phyloP scores from a whole-genome alignment of 1,140 invertebrate species.

The Dendroctonus ponderosae region DNA sequence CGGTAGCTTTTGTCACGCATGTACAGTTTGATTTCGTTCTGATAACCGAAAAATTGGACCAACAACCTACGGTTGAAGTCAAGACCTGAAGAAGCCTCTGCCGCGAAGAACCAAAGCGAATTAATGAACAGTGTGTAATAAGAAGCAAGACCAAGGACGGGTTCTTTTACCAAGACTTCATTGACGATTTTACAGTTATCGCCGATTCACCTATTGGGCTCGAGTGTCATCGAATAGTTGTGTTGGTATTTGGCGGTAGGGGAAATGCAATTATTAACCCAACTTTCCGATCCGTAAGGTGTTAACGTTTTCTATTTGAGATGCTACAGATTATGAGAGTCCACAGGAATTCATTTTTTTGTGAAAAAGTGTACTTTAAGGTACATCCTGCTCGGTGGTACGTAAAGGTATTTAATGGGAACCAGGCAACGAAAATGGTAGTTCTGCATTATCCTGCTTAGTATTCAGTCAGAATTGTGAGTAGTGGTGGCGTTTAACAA shows the following conservation, averaged over 20 bases:
- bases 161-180: conserved; percentile 27
- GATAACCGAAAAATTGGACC: background rate
- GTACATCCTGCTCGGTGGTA: background rate
- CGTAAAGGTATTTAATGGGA: conserved; percentile 14
- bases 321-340: no score
- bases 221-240: conserved; percentile 26
- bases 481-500: background rate
- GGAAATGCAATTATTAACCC: background rate
- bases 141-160: conserved; percentile 26
- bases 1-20: conserved; percentile 3
- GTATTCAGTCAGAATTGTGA: conserved; percentile 5
- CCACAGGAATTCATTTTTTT: no score
- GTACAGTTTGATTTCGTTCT: background rate
- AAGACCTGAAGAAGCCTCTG: no score
- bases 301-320: no score
- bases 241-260: conserved; percentile 22
- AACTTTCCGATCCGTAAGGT: no score
- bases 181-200: conserved; percentile 33
- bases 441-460: background rate
- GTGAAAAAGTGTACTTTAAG: no score
- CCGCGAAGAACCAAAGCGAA: conserved; percentile 24
- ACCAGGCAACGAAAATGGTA: background rate
- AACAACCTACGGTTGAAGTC: background rate
- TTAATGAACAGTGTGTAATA: conserved; percentile 30
- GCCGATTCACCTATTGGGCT: conserved; percentile 29